Base-by-base conservation (phyloP, 92 coral and sea anemone species). In the Muricea muricata region DNA sequence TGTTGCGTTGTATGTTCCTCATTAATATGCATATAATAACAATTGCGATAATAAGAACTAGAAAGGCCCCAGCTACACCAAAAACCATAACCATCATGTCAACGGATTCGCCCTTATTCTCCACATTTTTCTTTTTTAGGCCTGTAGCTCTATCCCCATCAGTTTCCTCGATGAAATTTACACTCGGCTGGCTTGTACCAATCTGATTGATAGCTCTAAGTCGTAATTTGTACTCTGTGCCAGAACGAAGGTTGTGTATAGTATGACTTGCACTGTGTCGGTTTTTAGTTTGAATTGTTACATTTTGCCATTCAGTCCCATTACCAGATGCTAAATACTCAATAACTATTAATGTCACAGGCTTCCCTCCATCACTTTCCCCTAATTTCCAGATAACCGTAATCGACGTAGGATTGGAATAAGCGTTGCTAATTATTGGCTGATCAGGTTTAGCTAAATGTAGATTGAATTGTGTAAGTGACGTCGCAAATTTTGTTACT, bases 61-160 rank as follows among this genome's bases (percentile, higher is more conserved):
- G 13, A 68, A 96, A 94, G 8, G 94, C 99, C 18, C 98, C 99
- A 6, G 93, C 97, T 26, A 93, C 93, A 7, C 94, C 96, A 5
- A 63, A 94, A 20, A 91, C 79, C 89, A 96, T 65, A 5, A 89
- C 91, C 6, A 92, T 92, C 92, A 88, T 93, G 21, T 47, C 75
- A 0, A 93, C 55, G 34, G 85, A 88, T 37, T 85, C 55, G 25
- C 56, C 77, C 4, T 80, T 72, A n/a, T n/a, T n/a, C n/a, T n/a
- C n/a, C n/a, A n/a, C n/a, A n/a, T n/a, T n/a, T n/a, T n/a, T n/a
- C n/a, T n/a, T n/a, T n/a, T n/a, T n/a, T n/a, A n/a, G n/a, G n/a
- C n/a, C n/a, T n/a, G n/a, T n/a, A n/a, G n/a, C 60, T 26, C 6
- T 63, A 20, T 63, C 17, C 37, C 30, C 48, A 8, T 25, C 42